phyloP scores from a whole-genome alignment of 2,113 vertebrate genomes.

The Oreotrochilus melanogaster region DNA sequence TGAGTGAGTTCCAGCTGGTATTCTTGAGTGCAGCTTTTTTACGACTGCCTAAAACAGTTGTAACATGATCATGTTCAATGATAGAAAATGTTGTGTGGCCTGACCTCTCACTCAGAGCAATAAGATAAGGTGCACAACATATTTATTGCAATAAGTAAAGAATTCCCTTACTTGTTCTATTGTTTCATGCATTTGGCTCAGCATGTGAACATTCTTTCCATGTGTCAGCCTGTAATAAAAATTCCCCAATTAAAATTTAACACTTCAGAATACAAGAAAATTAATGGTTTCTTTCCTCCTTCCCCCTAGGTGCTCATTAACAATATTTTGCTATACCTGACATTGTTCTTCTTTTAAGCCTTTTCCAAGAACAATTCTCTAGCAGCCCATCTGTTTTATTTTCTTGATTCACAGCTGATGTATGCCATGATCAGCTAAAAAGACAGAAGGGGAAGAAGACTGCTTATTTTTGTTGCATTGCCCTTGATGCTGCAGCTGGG shows the following conservation, averaged over 20 bases:
- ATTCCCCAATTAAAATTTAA: slow-evolving; percentile 54
- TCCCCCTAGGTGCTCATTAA: slow-evolving; percentile 22
- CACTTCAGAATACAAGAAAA: slow-evolving; percentile 32
- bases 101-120: neutral
- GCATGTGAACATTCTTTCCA: neutral
- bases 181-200: neutral
- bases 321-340: slow-evolving; percentile 31
- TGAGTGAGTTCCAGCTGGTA: neutral
- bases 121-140: neutral
- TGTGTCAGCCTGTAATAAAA: slow-evolving; percentile 11
- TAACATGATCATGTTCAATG: neutral
- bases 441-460: neutral
- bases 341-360: neutral
- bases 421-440: neutral
- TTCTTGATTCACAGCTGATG: neutral
- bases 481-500: neutral
- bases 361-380: neutral
- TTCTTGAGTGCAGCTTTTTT: neutral
- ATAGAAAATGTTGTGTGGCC: neutral
- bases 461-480: neutral
- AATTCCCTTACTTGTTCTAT: neutral
- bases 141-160: neutral
- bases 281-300: slow-evolving; percentile 1
- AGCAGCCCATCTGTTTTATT: slow-evolving; percentile 14
- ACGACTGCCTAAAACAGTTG: neutral